These are phyloP conservation scores for Drosophila baimaii DNA, from an alignment of 1,140 invertebrate species.

Conservation along the genomic window DNA sequence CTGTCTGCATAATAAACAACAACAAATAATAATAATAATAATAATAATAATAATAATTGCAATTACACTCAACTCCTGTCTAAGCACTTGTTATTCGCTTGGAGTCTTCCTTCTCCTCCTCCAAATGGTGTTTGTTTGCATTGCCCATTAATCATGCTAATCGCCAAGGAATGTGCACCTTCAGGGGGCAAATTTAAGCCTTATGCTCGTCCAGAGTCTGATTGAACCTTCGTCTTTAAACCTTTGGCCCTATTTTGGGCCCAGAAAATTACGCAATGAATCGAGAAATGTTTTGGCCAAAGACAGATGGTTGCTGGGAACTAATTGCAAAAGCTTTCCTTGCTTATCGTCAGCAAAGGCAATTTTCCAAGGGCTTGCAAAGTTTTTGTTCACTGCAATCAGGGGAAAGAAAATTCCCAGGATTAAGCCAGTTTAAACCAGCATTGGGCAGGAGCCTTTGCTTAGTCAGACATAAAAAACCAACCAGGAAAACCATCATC, in stretches of 20 bases:
- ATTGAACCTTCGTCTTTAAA: constrained; percentile 1
- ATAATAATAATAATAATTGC: constrained; percentile 48
- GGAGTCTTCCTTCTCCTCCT: no score
- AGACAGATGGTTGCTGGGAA: neutral
- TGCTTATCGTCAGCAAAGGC: neutral
- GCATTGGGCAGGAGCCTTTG: no score
- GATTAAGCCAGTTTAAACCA: no score
- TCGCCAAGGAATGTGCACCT: constrained; percentile 25
- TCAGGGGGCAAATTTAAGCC: constrained; percentile 16
- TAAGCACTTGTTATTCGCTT: constrained; percentile 23
- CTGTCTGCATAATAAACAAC: constrained; percentile 49
- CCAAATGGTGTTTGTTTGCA: constrained; percentile 33
- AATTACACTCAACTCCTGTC: constrained; percentile 28
- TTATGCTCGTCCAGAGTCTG: neutral
- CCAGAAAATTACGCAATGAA: constrained; percentile 1
- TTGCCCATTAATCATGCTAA: constrained; percentile 49
- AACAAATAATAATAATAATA: constrained; percentile 35
- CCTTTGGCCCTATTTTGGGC: neutral
- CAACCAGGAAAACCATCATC: no score
- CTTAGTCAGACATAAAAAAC: no score
- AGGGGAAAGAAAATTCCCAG: no score
- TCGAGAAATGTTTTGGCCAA: neutral
- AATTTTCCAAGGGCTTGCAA: no score
- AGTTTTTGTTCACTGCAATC: no score
- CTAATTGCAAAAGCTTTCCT: neutral